These are phyloP conservation scores for Prinia subflava DNA, from an alignment of 2,113 vertebrate species.

Conservation along the genomic window DNA sequence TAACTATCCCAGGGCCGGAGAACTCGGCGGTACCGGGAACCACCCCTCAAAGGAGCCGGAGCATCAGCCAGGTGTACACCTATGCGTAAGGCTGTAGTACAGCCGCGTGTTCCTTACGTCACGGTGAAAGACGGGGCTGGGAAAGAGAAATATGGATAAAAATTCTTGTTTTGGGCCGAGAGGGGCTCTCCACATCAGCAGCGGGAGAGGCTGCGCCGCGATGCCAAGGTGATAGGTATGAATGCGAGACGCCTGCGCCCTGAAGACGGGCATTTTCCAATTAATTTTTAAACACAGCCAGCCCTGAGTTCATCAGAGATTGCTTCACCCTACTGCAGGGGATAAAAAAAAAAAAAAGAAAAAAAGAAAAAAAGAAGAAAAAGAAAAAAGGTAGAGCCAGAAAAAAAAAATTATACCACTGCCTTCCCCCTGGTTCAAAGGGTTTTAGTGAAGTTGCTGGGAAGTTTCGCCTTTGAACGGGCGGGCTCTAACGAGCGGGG, in stretches of 20 bases:
- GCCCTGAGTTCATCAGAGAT: background rate
- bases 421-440: background rate
- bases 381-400: background rate
- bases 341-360: background rate
- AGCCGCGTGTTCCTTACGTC: background rate
- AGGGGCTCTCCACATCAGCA: background rate
- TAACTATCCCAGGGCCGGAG: background rate
- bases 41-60: background rate
- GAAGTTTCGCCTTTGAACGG: constrained; percentile 26
- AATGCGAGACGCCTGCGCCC: background rate
- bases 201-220: background rate
- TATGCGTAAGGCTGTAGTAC: accelerated
- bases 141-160: background rate
- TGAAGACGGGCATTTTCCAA: background rate
- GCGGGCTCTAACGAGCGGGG: background rate
- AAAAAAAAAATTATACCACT: background rate
- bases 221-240: background rate
- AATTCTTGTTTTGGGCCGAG: background rate
- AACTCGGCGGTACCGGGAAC: background rate
- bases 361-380: no score
- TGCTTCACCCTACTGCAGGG: background rate
- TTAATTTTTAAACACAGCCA: background rate
- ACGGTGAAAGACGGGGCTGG: background rate
- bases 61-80: background rate
- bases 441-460: background rate